Evolutionary conservation across 2,888 invertebrate species (phyloP), one percentile per base, ranked within the genome.

Genomic region (Phragmatobia fuliginosa): DNA sequence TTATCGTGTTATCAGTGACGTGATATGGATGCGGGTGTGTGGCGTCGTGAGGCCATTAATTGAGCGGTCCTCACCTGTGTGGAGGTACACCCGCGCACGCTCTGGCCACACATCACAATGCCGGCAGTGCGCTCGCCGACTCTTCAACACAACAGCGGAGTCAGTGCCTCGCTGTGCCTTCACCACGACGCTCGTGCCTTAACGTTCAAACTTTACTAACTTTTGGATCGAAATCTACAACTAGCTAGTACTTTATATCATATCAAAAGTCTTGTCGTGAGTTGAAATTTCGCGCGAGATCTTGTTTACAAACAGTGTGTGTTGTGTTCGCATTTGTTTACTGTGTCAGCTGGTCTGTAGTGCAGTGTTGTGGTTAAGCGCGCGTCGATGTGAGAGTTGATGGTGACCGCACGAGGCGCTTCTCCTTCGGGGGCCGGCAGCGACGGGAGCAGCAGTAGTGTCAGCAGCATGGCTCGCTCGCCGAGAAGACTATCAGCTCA

Each of bases 81-180:
- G 6, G 36, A 28, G 65, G 78, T 66, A 74, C 72, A 71, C 67
- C 71, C 77, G 74, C 77, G 62, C 58, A 67, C 74, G 71, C 67
- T 66, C 33, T 32, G 76, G 76, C 75, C 72, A 69, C 66, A 70
- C 82, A 67, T 75, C 75, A 73, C 62, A 56, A 69, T 32, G 65
- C 68, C 69, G 64, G 52, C 72, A 64, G 70, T 28, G 58, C 72
- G 71, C 70, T 75, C 71, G 62, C 66, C n/a, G n/a, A n/a, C n/a
- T n/a, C n/a, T n/a, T n/a, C 74, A 64, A 70, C 73, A 72, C 70
- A 72, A 61, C 79, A 73, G 79, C 65, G 67, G 38, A 59, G 69
- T 77, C 89, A 92, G 92, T 92, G 81, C 86, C 87, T 83, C 89
- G 88, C 87, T 76, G 92, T 88, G 90, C 91, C 92, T 91, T 87